A percentile compares a stretch with the other conserved stretches of the same genome.
Conservation (phyloP, 2,888 invertebrate genomes). For the Beris chalybata region DNA sequence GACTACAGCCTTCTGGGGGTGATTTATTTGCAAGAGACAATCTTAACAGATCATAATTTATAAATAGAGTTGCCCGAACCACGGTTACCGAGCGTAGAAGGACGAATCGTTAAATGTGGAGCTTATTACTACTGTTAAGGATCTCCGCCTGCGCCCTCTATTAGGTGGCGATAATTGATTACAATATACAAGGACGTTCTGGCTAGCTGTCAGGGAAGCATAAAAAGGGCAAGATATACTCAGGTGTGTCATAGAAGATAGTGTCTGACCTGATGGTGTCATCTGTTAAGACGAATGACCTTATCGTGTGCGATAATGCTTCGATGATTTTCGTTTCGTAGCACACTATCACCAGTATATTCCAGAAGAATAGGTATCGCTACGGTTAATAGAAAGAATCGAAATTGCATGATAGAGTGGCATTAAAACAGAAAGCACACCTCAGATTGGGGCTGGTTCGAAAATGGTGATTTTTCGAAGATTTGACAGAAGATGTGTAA, state of each 20-base stretch:
- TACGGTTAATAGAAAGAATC: slow-evolving; percentile 19
- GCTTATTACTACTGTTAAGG: slow-evolving; percentile 18
- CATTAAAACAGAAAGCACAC: too few relatives aligned
- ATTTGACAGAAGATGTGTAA: too few relatives aligned
- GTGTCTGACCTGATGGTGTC: background rate
- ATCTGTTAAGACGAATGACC: slow-evolving; percentile 23
- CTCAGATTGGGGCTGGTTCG: too few relatives aligned
- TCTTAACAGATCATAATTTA: slow-evolving; percentile 34
- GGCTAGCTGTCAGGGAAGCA: too few relatives aligned
- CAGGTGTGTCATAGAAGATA: too few relatives aligned
- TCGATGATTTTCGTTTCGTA: slow-evolving; percentile 23
- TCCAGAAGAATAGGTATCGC: slow-evolving; percentile 21
- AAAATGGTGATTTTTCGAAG: too few relatives aligned
- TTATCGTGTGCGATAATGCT: slow-evolving; percentile 29
- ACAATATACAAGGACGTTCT: slow-evolving; percentile 3
- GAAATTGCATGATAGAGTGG: too few relatives aligned
- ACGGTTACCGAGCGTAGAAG: background rate
- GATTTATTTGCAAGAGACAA: slow-evolving; percentile 17
- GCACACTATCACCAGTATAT: slow-evolving; percentile 4
- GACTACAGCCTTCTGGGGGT: background rate
- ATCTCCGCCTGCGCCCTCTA: background rate
- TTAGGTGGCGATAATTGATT: slow-evolving; percentile 27
- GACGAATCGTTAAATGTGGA: slow-evolving; percentile 6
- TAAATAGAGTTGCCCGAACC: slow-evolving; percentile 14
- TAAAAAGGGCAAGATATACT: too few relatives aligned